A percentile compares a stretch with the other conserved stretches of the same genome.
Conservation (phyloP, 2,113 vertebrate species). For the Castor canadensis region DNA sequence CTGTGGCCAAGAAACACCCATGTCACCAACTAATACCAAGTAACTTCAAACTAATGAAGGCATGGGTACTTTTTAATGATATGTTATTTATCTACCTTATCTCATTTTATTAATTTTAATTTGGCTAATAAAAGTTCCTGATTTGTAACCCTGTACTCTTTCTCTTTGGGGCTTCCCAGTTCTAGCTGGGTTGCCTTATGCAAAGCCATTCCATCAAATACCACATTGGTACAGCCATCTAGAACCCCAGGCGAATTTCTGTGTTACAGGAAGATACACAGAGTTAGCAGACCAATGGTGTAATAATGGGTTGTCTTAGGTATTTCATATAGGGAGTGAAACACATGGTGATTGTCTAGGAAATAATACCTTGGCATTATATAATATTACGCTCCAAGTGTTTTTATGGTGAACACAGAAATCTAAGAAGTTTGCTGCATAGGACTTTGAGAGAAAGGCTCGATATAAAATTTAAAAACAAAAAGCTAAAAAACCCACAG, state of each 20-base stretch:
- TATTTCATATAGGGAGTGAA: neutral
- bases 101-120: conserved; percentile 39
- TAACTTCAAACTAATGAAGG: conserved; percentile 27
- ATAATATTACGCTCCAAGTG: neutral
- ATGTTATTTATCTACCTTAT: conserved; percentile 25
- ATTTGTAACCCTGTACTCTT: neutral
- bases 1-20: neutral
- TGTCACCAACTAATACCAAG: neutral
- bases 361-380: neutral
- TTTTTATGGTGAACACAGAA: conserved; percentile 10
- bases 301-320: neutral
- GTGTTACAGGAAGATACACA: neutral
- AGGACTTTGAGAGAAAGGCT: neutral
- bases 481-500: neutral
- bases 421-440: neutral
- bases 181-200: neutral
- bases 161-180: neutral
- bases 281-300: neutral
- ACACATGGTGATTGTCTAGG: neutral
- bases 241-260: neutral
- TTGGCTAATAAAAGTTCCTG: conserved; percentile 17
- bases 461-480: neutral
- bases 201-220: neutral
- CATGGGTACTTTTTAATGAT: neutral
- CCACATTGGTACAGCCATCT: neutral